Evolutionary conservation across 1,140 invertebrate genomes (phyloP), one percentile per base, ranked within the genome.

Genomic region (Drusus annulatus): DNA sequence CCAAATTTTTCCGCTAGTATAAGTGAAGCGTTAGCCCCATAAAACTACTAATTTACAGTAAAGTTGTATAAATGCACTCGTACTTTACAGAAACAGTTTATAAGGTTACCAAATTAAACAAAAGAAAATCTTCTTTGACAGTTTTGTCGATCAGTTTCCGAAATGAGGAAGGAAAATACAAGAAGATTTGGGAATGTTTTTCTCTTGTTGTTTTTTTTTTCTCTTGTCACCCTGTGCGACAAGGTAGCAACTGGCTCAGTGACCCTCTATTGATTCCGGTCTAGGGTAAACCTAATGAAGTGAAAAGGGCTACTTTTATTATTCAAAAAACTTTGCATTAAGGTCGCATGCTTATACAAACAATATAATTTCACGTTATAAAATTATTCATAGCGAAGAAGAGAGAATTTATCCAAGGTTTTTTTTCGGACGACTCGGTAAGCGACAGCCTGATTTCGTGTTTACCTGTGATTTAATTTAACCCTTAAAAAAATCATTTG

Each of bases 231-330:
- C 65, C 36, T 21, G 36, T 69, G 23, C n/a, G 1, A 69, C 19
- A 8, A 36, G 51, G 50, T 25, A n/a, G 28, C 69, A 13, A 45
- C 36, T 45, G 52, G 28, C 69, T 23, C 69, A 19, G 13, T 54
- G 69, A 74, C 69, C 69, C 69, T 31, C 54, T 56, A 56, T 74
- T 74, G 69, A 74, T 74, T 74, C 13, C 15, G 52, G 52, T 28
- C 69, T 25, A 51, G 36, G 50, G 17, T 15, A 74, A 51, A 21
- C 50, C 69, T 74, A 74, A 74, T 74, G 69, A 74, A 74, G 69
- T 74, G 69, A 74, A 74, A 74, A 74, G 28, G 54, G 50, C 69
- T 74, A 74, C 31, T 69, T 74, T 25, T 74, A 74, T 74, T 74
- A 16, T 74, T 13, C 36, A 15, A 74, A n/a, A 74, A 54, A 56